Evolutionary conservation across 35 echinoderm and acorn worm species (phyloP), one percentile per base, ranked within the genome.

Genomic region (Amphiura filiformis): DNA sequence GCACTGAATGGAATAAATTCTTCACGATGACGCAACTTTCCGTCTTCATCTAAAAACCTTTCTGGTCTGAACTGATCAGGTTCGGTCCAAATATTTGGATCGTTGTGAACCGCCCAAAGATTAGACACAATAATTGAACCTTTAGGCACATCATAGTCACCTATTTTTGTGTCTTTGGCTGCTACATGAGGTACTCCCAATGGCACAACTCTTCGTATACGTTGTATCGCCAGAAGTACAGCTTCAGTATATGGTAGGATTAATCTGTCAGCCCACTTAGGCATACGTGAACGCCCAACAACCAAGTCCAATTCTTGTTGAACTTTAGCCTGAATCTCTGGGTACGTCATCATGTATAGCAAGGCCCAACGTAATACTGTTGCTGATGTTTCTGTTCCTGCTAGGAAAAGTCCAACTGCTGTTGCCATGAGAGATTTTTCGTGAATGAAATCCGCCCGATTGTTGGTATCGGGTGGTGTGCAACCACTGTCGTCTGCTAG

Each of bases 11-110:
- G 76, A 39, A 93, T 81, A 11, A 93, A 30, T 32, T 39, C 77
- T 76, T 88, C 39, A 35, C 30, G 13, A 1, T 82, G 37, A 26
- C 31, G 7, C 0, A 84, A 12, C 13, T 88, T 32, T 7, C 86
- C 84, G n/a, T 88, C 37, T 41, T 88, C 80, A 78, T 88, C 65
- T 2, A 93, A 40, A 65, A 88, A 93, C 56, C 91, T 88, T 33
- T 87, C 86, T n/a, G 91, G 91, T 52, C 84, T 76, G 40, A 93
- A 93, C 79, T 13, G 12, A 32, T 93, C 86, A 15, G 91, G 91
- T 39, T 88, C 79, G 42, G 79, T 44, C 61, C 81, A 93, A 3
- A 44, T 12, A 22, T 83, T 78, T 36, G 85, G 65, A 39, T 93
- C 78, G 14, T 61, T 39, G 32, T 79, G 76, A 3, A 80, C 86